Percentiles rank a stretch among this genome's conserved stretches.
Conservation (phyloP, 2,113 vertebrate species). For the Antigone vipio region DNA sequence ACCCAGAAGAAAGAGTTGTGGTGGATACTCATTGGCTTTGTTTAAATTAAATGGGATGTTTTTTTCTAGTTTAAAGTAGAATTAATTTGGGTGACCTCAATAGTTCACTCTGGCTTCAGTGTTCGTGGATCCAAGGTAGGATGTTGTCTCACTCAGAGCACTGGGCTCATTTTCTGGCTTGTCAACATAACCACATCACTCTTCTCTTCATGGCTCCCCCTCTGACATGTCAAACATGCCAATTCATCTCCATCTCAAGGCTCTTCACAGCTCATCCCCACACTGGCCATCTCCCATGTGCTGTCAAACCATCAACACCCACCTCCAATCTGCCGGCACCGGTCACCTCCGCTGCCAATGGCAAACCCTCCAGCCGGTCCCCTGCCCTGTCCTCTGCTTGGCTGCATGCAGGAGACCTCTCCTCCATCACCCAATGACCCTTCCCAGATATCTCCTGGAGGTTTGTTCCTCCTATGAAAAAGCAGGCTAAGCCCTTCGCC, state of each 20-base stretch:
- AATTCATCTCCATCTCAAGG: not conserved
- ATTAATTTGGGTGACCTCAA: not conserved
- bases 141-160: not conserved
- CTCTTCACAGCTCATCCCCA: not conserved
- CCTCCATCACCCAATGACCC: not conserved
- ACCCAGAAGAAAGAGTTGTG: not conserved
- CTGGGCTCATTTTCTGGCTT: not conserved
- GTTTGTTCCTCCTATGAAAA: not conserved
- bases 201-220: not conserved
- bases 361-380: not conserved
- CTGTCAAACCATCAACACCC: not conserved
- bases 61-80: not conserved
- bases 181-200: not conserved
- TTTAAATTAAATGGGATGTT: not conserved
- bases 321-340: not conserved
- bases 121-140: not conserved
- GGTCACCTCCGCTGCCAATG: not conserved
- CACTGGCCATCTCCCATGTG: not conserved
- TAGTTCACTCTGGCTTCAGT: not conserved
- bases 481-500: not conserved
- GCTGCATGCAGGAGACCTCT: not conserved
- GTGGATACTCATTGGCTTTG: not conserved
- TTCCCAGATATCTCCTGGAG: not conserved
- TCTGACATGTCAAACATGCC: not conserved
- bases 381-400: not conserved